Evolutionary conservation across 37 sponge, comb jelly and placozoan species (phyloP), one percentile per base, ranked within the genome.

Genomic region (Cliona cf. orientalis): DNA sequence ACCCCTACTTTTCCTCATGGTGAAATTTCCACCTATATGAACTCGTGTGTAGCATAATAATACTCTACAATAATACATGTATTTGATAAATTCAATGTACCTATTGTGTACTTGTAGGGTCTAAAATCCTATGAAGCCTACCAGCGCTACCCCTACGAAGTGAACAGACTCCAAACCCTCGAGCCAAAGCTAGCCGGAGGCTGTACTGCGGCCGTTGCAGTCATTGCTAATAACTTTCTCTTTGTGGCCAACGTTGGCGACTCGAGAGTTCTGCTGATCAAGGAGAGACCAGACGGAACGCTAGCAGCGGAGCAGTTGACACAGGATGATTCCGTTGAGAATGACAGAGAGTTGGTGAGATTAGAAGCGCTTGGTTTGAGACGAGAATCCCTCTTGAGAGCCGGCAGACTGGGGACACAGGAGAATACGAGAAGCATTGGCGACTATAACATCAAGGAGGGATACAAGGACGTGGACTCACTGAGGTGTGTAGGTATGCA

Each of bases 341-440:
- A 97, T 84, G 87, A 86, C 3, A 78, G 90, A 23, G 98, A 97
- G 60, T 65, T 95, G 45, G 76, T 78, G 55, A 71, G 98, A 22
- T 63, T 97, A 58, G 66, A 78, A 29, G 37, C 17, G 2, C 69
- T 97, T 38, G 93, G 93, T 2, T 71, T 97, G 35, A 82, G 92
- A 58, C 42, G 45, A 26, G 76, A 87, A 45, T 42, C 78, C 29
- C 62, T 97, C 2, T 84, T 76, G 58, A 86, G 57, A 21, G 72
- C 76, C n/a, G 74, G 91, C 12, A 44, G 93, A 56, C 80, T 97
- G 75, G 98, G 98, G 5, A 87, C 73, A 26, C 93, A 92, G 55
- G 95, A 97, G 75, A 94, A 95, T 69, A 97, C 98, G 0, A 70
- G 98, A 44, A 85, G 90, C 34, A 90, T 97, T 85, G 98, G 98